Base-by-base conservation (phyloP, 2,113 vertebrate genomes). In the Onychorhynchus coronatus region DNA sequence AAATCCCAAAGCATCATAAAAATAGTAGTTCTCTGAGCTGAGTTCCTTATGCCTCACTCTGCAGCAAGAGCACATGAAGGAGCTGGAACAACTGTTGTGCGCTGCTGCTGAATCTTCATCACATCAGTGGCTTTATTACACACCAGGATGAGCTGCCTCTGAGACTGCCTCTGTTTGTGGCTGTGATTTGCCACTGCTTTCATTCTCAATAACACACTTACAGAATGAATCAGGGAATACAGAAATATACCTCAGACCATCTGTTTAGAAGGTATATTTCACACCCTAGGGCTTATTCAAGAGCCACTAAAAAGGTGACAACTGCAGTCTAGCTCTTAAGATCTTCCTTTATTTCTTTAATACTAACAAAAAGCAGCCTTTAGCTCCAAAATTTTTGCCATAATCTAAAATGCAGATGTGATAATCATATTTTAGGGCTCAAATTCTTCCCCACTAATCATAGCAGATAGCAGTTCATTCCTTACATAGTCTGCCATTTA, bases 231-330 rank as follows among this genome's bases (percentile, higher is more conserved):
- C 68, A 50, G 76, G 63, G 65, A 93, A 95, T 44, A 87, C 39
- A 91, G 89, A 81, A 71, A 85, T 74, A 89, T n/a, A 81, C 58
- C 78, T 59, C 75, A 75, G 49, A 44, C 79, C 82, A 80, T 91
- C 80, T 78, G 91, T 83, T 90, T 50, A 50, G 44, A 91, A 89
- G 44, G 55, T 67, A 1, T 63, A 81, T 91, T 90, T 93, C 68
- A 78, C 74, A 85, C 56, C 27, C 49, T 28, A 19, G 22, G 39
- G 68, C 61, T 81, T 74, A 85, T 63, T 79, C 35, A 58, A 88
- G 68, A 80, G 21, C 63, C 46, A 55, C 62, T 73, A 25, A 75
- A 88, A 59, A 91, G 62, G n/a, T 82, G 46, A 63, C 55, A 71
- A 9, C 44, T 80, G 74, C 55, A 84, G 72, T 52, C 70, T 63